phyloP scores from a whole-genome alignment of 2,888 invertebrate genomes.

The Melikaiella ostensackeni region DNA sequence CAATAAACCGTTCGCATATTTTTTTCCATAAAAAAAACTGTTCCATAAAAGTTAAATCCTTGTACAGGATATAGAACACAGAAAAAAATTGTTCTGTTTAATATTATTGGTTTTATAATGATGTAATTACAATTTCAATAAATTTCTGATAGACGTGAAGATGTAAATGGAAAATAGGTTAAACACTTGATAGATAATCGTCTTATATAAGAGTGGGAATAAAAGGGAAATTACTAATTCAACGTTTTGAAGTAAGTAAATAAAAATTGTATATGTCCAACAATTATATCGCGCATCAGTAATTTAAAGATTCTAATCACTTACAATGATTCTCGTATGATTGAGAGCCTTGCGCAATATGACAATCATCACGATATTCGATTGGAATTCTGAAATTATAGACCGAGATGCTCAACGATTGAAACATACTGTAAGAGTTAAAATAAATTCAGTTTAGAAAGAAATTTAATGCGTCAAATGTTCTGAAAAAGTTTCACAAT shows the following conservation, averaged over 20 bases:
- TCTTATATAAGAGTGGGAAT: too few relatives aligned
- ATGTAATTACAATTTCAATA: too few relatives aligned
- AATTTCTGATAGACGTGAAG: too few relatives aligned
- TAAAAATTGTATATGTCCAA: background rate
- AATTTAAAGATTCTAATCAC: constrained; percentile 39
- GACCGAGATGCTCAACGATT: background rate
- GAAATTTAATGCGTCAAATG: background rate
- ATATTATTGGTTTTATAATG: too few relatives aligned
- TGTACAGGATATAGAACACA: too few relatives aligned
- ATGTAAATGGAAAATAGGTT: background rate
- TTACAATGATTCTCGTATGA: constrained; percentile 50
- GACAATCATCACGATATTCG: constrained; percentile 1
- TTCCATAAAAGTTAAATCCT: too few relatives aligned
- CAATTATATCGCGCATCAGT: constrained; percentile 10
- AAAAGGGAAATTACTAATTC: too few relatives aligned
- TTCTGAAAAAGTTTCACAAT: too few relatives aligned
- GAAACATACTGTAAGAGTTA: background rate
- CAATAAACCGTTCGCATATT: too few relatives aligned
- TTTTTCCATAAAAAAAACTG: too few relatives aligned
- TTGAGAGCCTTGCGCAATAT: constrained; percentile 14
- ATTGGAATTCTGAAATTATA: constrained; percentile 30
- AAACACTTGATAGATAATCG: background rate
- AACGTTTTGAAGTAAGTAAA: too few relatives aligned
- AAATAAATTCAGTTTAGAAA: background rate
- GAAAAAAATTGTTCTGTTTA: too few relatives aligned